Conservation (phyloP, 1,140 invertebrate genomes). For the Papilio machaon region DNA sequence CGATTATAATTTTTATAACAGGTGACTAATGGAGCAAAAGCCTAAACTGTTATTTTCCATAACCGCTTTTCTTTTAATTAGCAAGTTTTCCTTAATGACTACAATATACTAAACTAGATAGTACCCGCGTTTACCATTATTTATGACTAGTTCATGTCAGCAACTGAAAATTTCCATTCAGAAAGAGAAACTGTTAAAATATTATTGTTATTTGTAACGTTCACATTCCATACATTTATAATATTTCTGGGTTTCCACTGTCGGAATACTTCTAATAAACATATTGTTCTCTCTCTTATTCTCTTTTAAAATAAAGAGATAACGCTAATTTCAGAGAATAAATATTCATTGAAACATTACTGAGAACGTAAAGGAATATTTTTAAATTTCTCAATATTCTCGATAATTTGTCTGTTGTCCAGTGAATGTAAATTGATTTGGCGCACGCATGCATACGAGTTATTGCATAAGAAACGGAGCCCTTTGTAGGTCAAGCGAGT, state of each 20-base stretch:
- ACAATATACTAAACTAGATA: neutral
- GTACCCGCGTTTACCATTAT: neutral
- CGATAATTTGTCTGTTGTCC: slow-evolving; percentile 13
- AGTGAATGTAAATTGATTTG: slow-evolving; percentile 5
- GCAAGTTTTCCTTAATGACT: no score
- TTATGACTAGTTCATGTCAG: neutral
- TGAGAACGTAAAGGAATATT: neutral
- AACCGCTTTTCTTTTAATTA: no score
- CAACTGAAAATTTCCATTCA: neutral
- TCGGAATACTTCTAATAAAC: no score
- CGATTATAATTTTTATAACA: no score
- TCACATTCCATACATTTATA: no score
- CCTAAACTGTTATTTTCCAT: neutral
- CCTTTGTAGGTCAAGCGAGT: slow-evolving; percentile 5
- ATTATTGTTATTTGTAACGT: no score
- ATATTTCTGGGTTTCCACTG: no score
- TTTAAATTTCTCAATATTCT: slow-evolving; percentile 7
- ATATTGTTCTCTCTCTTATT: no score
- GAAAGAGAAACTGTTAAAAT: neutral
- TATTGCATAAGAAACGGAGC: slow-evolving; percentile 20
- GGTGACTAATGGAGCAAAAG: no score
- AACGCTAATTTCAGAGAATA: neutral
- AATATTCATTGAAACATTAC: no score
- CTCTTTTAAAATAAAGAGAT: neutral
- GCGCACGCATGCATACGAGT: neutral